Evolutionary conservation across 2,888 invertebrate genomes (phyloP).

Genomic region (Maniola hyperantus): DNA sequence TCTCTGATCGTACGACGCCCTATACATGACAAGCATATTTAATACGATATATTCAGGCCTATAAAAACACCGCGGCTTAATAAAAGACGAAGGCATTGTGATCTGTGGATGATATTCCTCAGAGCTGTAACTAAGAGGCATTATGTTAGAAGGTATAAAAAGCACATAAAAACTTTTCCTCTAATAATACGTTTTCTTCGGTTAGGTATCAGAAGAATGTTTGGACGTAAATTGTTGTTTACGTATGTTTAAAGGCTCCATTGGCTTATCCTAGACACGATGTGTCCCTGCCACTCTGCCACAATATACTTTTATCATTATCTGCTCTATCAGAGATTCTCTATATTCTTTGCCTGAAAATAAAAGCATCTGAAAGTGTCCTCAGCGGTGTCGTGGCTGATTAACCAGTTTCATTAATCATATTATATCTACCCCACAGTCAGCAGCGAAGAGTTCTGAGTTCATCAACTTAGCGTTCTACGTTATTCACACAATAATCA

Average conservation of each 20-base stretch:
- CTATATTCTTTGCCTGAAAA: too few species aligned
- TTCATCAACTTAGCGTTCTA: too few species aligned
- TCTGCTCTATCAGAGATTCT: too few species aligned
- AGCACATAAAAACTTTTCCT: conserved; percentile 12
- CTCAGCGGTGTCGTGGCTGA: too few species aligned
- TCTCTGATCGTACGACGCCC: conserved; percentile 60
- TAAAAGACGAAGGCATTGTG: conserved; percentile 19
- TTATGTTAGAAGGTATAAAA: conserved; percentile 12
- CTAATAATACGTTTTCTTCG: conserved; percentile 1
- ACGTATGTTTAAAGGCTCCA: background rate
- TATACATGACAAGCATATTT: conserved; percentile 59
- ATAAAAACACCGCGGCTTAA: conserved; percentile 16
- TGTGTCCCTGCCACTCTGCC: too few species aligned
- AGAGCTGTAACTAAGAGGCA: conserved; percentile 14
- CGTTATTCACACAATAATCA: too few species aligned
- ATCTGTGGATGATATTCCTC: conserved; percentile 16
- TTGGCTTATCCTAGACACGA: too few species aligned
- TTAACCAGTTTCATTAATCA: too few species aligned
- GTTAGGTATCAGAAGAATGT: background rate
- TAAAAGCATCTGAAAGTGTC: too few species aligned
- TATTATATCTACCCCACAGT: too few species aligned
- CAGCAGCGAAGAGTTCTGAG: too few species aligned
- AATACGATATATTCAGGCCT: conserved; percentile 46
- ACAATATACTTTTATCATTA: too few species aligned
- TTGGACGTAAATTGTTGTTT: conserved; percentile 1